These are phyloP conservation scores for Platanista minor DNA, from an alignment of 2,113 vertebrate species.

Conservation along the genomic window DNA sequence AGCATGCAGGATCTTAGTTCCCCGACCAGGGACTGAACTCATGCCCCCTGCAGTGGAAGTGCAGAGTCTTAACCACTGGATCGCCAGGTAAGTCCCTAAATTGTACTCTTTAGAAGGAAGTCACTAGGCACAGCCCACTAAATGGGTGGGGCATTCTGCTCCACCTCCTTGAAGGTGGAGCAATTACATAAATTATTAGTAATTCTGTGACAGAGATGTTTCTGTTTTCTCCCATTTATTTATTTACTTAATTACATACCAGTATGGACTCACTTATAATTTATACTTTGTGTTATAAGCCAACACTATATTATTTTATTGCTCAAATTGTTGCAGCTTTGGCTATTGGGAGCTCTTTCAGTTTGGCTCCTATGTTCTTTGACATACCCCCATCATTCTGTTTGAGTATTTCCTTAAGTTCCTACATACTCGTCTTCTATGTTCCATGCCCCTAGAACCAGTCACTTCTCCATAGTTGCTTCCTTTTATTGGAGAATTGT, in stretches of 20 bases:
- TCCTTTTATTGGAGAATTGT: not conserved
- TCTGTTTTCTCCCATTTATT: not conserved
- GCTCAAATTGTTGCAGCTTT: not conserved
- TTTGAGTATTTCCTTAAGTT: not conserved
- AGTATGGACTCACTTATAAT: not conserved
- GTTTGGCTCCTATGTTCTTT: not conserved
- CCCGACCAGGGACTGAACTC: too few relatives aligned
- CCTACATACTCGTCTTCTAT: not conserved
- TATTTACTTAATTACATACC: not conserved
- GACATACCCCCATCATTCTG: not conserved
- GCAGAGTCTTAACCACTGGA: not conserved
- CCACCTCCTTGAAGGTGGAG: not conserved
- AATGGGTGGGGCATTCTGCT: not conserved
- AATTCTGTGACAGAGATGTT: not conserved
- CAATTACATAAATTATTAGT: not conserved
- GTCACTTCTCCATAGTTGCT: not conserved
- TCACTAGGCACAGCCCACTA: not conserved
- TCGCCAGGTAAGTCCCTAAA: not conserved
- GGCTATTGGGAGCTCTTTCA: not conserved
- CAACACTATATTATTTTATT: not conserved
- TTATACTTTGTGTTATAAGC: not conserved
- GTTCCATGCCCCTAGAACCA: not conserved
- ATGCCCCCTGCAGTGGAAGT: not conserved
- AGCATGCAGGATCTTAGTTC: not conserved
- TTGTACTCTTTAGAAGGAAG: not conserved